Percentiles rank a stretch among this genome's conserved stretches.
phyloP scores from a whole-genome alignment of 2,113 vertebrate species.

The Epinephelus cyanopodus region DNA sequence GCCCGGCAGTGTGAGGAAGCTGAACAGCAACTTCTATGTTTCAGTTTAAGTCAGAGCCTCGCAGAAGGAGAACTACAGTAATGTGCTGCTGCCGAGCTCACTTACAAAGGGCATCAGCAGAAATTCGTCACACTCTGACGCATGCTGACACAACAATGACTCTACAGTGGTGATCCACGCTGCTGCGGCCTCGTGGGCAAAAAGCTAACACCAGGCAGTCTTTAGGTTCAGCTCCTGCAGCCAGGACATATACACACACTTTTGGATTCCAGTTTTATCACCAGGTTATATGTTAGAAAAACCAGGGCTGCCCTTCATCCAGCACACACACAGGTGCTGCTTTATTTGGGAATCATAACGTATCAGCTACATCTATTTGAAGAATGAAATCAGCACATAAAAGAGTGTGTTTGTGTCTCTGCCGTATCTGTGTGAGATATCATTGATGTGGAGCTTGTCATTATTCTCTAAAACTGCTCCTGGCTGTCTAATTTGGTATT shows the following conservation, averaged over 20 bases:
- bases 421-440: background rate
- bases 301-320: conserved; percentile 1
- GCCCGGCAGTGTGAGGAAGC: conserved; percentile 36
- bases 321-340: background rate
- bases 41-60: conserved; percentile 20
- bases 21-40: background rate
- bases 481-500: conserved; percentile 69
- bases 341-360: conserved; percentile 2
- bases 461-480: conserved; percentile 48
- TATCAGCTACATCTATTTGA: conserved; percentile 19
- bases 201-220: background rate
- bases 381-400: background rate
- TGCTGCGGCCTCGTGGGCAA: background rate
- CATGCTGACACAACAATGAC: conserved; percentile 18
- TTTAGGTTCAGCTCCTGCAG: background rate
- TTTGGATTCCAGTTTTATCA: background rate
- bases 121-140: conserved; percentile 17
- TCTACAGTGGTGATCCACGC: conserved; percentile 1
- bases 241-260: background rate
- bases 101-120: conserved; percentile 37
- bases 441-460: conserved; percentile 53
- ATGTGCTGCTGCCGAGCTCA: conserved; percentile 5
- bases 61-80: conserved; percentile 8
- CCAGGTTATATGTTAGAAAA: background rate
- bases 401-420: conserved; percentile 12